phyloP scores from a whole-genome alignment of 1,140 invertebrate species.

The Notospermus geniculatus region DNA sequence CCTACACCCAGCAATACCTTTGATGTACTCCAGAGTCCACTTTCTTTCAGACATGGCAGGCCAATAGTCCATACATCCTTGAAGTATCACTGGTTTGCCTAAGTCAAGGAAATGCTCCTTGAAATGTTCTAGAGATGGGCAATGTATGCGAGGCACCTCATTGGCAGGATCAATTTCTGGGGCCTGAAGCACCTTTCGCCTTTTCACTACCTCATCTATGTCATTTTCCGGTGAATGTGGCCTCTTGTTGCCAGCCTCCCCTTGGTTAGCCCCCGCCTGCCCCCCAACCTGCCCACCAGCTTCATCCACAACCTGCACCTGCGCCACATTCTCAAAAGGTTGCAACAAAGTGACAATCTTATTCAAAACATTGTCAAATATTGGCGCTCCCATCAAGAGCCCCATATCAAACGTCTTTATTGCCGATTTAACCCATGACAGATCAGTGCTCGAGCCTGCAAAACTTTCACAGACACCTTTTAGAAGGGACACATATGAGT shows the following conservation, averaged over 20 bases:
- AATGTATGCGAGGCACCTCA: slow-evolving; percentile 28
- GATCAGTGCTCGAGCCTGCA: neutral
- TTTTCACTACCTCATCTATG: no score
- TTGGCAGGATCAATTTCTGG: slow-evolving; percentile 6
- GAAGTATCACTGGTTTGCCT: slow-evolving; percentile 57
- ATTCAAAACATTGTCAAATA: slow-evolving; percentile 54
- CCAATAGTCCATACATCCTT: slow-evolving; percentile 78
- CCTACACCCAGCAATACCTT: slow-evolving; percentile 72
- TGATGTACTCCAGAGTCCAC: slow-evolving; percentile 73
- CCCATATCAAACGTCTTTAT: slow-evolving; percentile 77
- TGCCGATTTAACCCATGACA: slow-evolving; percentile 35
- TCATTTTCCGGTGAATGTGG: no score
- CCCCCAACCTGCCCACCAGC: no score
- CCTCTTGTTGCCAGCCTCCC: no score
- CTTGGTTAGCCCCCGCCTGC: no score
- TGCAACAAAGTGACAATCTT: slow-evolving; percentile 33
- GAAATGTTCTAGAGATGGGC: slow-evolving; percentile 46
- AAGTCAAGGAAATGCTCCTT: slow-evolving; percentile 33
- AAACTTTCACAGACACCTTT: slow-evolving; percentile 41
- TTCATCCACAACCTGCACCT: no score
- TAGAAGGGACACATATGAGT: slow-evolving; percentile 59
- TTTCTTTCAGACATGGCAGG: slow-evolving; percentile 68
- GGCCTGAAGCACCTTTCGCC: neutral
- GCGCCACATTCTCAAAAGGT: no score
- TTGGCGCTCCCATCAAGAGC: slow-evolving; percentile 74